Evolutionary conservation across 53 echinoderm and acorn worm genomes (phyloP).

Genomic region (Antedon mediterranea): DNA sequence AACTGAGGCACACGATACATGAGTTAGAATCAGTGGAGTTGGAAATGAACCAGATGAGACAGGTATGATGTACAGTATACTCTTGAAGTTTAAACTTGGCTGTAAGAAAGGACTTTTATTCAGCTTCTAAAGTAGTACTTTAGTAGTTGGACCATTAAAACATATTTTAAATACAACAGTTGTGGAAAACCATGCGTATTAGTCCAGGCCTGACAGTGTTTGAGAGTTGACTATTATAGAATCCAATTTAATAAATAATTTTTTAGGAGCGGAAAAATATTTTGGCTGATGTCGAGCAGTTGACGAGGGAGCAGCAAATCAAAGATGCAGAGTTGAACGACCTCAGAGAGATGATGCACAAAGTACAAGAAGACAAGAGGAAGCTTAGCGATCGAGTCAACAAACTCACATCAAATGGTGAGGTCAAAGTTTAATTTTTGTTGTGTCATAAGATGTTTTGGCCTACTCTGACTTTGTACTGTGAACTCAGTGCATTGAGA

Average conservation of each 20-base stretch:
- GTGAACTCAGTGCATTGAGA: no score
- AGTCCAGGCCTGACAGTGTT: no score
- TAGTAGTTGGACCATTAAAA: no score
- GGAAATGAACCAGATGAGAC: constrained; percentile 75
- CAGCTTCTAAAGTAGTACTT: no score
- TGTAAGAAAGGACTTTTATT: no score
- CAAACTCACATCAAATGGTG: constrained; percentile 89
- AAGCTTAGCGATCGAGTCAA: constrained; percentile 84
- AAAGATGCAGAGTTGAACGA: constrained; percentile 41
- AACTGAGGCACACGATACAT: constrained; percentile 45
- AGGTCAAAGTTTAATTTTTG: background rate
- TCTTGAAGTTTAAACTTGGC: no score
- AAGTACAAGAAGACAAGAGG: constrained; percentile 82
- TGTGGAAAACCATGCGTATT: no score
- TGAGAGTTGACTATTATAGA: no score
- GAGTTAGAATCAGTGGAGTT: constrained; percentile 58
- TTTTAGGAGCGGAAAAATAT: constrained; percentile 97
- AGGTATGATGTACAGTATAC: constrained; percentile 36
- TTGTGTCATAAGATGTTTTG: no score
- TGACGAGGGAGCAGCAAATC: constrained; percentile 29
- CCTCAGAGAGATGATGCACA: constrained; percentile 51
- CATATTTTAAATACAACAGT: no score
- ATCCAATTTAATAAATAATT: no score
- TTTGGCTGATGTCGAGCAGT: constrained; percentile 40
- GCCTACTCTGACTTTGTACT: no score